These are phyloP conservation scores for Parambassis ranga DNA, from an alignment of 2,797 vertebrate species.

Conservation along the genomic window DNA sequence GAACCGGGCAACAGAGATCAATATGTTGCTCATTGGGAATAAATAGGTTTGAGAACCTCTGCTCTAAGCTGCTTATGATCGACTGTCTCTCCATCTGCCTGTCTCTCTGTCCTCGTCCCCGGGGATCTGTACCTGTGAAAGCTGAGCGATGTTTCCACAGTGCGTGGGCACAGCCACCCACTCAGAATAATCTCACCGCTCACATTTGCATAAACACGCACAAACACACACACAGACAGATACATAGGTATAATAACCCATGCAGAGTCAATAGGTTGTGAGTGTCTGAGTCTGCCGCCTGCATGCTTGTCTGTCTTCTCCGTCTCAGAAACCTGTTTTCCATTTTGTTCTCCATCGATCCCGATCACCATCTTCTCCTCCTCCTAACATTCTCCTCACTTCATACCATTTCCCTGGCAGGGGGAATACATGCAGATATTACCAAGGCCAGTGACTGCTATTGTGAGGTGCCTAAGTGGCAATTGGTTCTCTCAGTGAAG, in stretches of 20 bases:
- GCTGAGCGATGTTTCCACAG: constrained; percentile 62
- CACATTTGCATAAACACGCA: constrained; percentile 47
- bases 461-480: constrained; percentile 23
- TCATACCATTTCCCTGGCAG: constrained; percentile 24
- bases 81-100: constrained; percentile 54
- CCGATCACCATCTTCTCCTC: constrained; percentile 16
- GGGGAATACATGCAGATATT: constrained; percentile 45
- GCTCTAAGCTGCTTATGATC: constrained; percentile 57
- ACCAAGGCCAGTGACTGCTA: constrained; percentile 14
- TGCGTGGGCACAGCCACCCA: constrained; percentile 57
- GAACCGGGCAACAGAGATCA: constrained; percentile 39
- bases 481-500: constrained; percentile 45
- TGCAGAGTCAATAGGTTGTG: constrained; percentile 37
- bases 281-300: constrained; percentile 41
- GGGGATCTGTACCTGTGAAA: constrained; percentile 70
- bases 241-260: constrained; percentile 19
- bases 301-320: constrained; percentile 22
- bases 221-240: constrained; percentile 7
- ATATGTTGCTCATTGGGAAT: constrained; percentile 45
- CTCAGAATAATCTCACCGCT: constrained; percentile 59
- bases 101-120: constrained; percentile 53
- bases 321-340: constrained; percentile 48
- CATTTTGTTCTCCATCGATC: constrained; percentile 48
- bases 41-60: constrained; percentile 51
- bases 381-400: background rate